These are phyloP conservation scores for Tetrax tetrax DNA, from an alignment of 2,113 vertebrate genomes.

Conservation along the genomic window DNA sequence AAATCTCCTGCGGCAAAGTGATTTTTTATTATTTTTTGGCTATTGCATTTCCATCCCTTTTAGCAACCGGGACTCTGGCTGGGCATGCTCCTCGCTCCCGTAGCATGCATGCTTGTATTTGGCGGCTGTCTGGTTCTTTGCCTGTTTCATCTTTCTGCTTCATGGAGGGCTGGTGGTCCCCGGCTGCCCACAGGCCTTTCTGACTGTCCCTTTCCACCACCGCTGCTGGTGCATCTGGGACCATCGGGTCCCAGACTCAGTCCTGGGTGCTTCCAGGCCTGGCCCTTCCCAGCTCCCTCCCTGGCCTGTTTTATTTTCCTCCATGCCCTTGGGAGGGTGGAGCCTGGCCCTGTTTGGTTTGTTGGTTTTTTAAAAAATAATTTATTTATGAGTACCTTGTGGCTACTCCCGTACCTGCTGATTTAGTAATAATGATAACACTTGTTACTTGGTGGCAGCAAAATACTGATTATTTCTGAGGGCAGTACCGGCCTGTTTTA, in stretches of 20 bases:
- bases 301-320: neutral
- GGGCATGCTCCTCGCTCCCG: accelerated
- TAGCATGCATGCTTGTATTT: accelerated
- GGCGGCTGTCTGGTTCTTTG: neutral
- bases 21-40: neutral
- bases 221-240: accelerated
- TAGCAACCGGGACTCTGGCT: neutral
- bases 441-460: slow-evolving; percentile 18
- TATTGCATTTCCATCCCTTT: neutral
- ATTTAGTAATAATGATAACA: neutral
- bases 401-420: neutral
- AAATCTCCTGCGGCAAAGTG: slow-evolving; percentile 9
- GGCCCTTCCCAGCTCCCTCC: neutral
- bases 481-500: neutral
- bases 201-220: neutral
- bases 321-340: neutral
- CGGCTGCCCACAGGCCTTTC: neutral
- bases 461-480: slow-evolving; percentile 50
- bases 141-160: neutral
- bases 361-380: neutral
- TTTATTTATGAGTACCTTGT: neutral
- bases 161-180: neutral
- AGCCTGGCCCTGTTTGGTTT: neutral
- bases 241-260: accelerated
- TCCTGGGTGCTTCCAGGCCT: neutral